Evolutionary conservation across 2,888 invertebrate genomes (phyloP), one percentile per base, ranked within the genome.

Genomic region (Epistrophe eligans): DNA sequence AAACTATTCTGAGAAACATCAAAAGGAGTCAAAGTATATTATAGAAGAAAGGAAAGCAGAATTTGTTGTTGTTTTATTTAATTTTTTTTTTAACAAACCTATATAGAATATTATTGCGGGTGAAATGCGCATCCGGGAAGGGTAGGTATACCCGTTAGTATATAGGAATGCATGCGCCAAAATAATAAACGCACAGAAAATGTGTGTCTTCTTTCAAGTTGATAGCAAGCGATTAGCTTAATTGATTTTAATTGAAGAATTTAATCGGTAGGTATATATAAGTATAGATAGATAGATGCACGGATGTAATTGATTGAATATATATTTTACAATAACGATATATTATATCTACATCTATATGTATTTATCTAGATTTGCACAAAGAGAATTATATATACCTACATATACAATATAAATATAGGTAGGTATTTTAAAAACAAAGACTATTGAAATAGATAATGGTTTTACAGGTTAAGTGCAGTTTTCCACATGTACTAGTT

Each of bases 221-320:
- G 90, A 90, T 90, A 90, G 90, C 90, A 89, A 91, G 90, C 91
- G 90, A 91, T 91, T 91, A 91, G 91, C 90, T 91, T 90, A 91
- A 91, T 91, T 91, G 91, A 90, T 90, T 91, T 91, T 92, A 91
- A 91, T 91, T 91, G 91, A 90, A 79, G 88, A 89, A 88, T 90
- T 90, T 89, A 85, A 77, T 88, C 82, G 84, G 43, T 58, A 17
- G n/a, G n/a, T 17, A 11, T 19, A 8, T 1, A 40, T 19, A n/a
- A n/a, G n/a, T 24, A 3, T 24, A 24, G 24, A 24, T 24, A 24
- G 3, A 13, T 24, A 43, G 3, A 13, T 24, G 35, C 70, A 82
- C 77, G 85, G 77, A 85, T 82, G 82, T 64, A 77, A 79, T 82
- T 85, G 85, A 85, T 85, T 85, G 82, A 60, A 73, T 70, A 19